phyloP scores from a whole-genome alignment of 2,888 invertebrate genomes.

The Beris morrisii region DNA sequence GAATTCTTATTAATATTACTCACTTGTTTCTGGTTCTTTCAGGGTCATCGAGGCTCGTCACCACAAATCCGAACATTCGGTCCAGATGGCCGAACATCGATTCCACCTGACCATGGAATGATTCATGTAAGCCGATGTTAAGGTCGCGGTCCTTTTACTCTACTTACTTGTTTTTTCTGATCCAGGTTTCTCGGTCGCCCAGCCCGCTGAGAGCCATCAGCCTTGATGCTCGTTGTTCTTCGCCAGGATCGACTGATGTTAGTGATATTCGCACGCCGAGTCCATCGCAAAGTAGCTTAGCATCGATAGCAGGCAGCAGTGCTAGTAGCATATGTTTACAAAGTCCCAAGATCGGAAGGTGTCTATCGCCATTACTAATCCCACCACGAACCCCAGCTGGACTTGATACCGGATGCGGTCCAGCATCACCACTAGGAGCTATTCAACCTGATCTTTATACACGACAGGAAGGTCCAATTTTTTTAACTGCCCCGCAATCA shows the following conservation, averaged over 20 bases:
- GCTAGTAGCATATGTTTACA: slow-evolving; percentile 47
- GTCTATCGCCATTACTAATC: slow-evolving; percentile 76
- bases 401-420: slow-evolving; percentile 50
- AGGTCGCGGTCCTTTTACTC: background rate
- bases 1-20: background rate
- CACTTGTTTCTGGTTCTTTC: slow-evolving; percentile 37
- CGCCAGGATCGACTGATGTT: slow-evolving; percentile 58
- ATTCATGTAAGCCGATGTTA: slow-evolving; percentile 39
- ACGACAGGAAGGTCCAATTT: slow-evolving; percentile 75
- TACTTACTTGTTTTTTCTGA: slow-evolving; percentile 3
- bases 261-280: slow-evolving; percentile 62
- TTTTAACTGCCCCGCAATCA: slow-evolving; percentile 65
- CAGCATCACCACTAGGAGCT: slow-evolving; percentile 71
- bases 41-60: slow-evolving; percentile 79
- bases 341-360: slow-evolving; percentile 58
- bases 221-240: slow-evolving; percentile 70
- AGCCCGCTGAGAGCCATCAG: slow-evolving; percentile 80
- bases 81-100: slow-evolving; percentile 72
- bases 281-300: slow-evolving; percentile 71
- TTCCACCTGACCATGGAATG: slow-evolving; percentile 49
- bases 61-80: slow-evolving; percentile 83
- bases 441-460: slow-evolving; percentile 87
- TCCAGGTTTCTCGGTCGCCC: slow-evolving; percentile 66
- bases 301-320: slow-evolving; percentile 60
- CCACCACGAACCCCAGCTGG: slow-evolving; percentile 65